Conservation (phyloP, 2,888 invertebrate genomes). For the Zootermopsis nevadensis region DNA sequence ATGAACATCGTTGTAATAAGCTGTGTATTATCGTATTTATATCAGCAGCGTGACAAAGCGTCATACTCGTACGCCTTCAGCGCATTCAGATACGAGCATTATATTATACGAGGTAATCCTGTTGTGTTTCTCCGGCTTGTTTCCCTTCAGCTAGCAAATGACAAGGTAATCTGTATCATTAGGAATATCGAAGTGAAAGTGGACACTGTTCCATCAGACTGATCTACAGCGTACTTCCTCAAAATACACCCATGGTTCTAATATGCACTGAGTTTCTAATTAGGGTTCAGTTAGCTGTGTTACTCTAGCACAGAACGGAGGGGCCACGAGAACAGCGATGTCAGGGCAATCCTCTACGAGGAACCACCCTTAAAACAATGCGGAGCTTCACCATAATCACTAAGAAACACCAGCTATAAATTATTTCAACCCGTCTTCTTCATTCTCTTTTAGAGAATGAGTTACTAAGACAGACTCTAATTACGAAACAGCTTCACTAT, state of each 20-base stretch:
- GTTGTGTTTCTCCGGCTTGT: too few relatives aligned
- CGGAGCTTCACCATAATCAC: neutral
- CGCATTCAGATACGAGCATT: too few relatives aligned
- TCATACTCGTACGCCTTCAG: too few relatives aligned
- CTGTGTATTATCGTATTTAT: too few relatives aligned
- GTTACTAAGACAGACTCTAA: constrained; percentile 28
- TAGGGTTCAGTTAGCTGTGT: neutral
- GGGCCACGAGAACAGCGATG: neutral
- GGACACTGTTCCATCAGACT: neutral
- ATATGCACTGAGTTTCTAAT: neutral
- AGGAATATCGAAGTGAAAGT: neutral
- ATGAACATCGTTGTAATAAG: too few relatives aligned
- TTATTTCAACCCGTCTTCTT: constrained; percentile 14
- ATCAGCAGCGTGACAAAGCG: too few relatives aligned
- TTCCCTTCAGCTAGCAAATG: too few relatives aligned
- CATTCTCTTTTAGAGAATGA: constrained; percentile 13
- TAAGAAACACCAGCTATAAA: constrained; percentile 1
- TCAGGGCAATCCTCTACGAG: neutral
- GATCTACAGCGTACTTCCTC: neutral
- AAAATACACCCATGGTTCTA: neutral
- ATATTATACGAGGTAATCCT: too few relatives aligned
- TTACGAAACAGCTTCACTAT: neutral
- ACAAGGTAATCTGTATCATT: neutral
- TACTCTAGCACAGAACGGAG: neutral
- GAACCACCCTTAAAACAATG: neutral